phyloP scores from a whole-genome alignment of 2,888 invertebrate genomes.

The Sphaeridia pumilis region DNA sequence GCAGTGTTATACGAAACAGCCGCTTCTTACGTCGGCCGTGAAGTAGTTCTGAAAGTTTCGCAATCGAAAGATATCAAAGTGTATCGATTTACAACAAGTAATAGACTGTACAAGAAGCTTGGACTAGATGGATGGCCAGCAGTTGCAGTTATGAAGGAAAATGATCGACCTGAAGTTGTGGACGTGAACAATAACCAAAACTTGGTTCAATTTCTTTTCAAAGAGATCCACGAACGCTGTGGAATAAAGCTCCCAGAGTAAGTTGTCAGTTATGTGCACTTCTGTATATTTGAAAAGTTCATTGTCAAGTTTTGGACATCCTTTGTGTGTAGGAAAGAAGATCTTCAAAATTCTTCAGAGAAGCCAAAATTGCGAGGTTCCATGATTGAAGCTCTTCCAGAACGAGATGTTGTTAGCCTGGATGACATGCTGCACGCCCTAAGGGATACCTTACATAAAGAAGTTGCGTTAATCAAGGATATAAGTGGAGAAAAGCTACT shows the following conservation, averaged over 20 bases:
- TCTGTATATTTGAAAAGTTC: too few species aligned
- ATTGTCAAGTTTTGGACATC: too few species aligned
- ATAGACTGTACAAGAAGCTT: conserved; percentile 19
- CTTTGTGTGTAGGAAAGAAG: too few species aligned
- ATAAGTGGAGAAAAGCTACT: conserved; percentile 59
- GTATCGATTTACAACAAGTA: conserved; percentile 22
- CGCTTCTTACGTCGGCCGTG: conserved; percentile 49
- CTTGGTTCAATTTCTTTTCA: conserved; percentile 15
- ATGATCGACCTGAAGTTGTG: conserved; percentile 16
- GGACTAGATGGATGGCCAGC: conserved; percentile 31
- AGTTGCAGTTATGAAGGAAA: conserved; percentile 20
- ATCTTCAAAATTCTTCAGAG: too few species aligned
- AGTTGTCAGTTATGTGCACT: too few species aligned
- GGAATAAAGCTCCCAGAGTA: conserved; percentile 1
- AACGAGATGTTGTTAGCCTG: conserved; percentile 57
- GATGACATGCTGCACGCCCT: conserved; percentile 78
- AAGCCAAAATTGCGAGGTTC: too few species aligned
- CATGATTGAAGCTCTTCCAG: too few species aligned
- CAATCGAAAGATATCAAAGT: conserved; percentile 17
- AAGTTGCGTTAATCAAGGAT: conserved; percentile 58
- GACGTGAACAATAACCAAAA: conserved; percentile 20
- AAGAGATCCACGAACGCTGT: neutral
- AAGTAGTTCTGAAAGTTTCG: conserved; percentile 47
- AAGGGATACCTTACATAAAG: conserved; percentile 68
- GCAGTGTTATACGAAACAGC: conserved; percentile 17